Percentiles rank a stretch among this genome's conserved stretches.
Conservation (phyloP, 2,888 invertebrate species). For the Colletes collaris region DNA sequence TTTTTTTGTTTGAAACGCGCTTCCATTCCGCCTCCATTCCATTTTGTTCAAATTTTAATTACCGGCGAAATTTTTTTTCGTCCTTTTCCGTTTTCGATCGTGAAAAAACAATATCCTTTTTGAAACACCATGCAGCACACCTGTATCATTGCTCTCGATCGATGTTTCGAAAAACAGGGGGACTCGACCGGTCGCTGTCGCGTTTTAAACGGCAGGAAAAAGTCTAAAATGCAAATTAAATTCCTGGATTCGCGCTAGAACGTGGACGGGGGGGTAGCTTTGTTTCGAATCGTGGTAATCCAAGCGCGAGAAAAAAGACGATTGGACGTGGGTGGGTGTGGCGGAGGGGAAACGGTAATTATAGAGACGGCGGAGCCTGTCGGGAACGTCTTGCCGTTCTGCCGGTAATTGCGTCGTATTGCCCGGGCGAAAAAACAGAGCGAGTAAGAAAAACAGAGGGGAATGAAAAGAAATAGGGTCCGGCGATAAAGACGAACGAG, state of each 20-base stretch:
- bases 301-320: conserved; percentile 47
- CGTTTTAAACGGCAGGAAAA: background rate
- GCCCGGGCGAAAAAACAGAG: conserved; percentile 46
- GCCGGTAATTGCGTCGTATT: conserved; percentile 70
- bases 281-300: conserved; percentile 33
- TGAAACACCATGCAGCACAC: too few relatives aligned
- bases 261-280: background rate
- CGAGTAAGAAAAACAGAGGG: conserved; percentile 36
- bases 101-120: too few relatives aligned
- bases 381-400: conserved; percentile 69
- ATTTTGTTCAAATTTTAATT: too few relatives aligned
- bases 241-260: conserved; percentile 3
- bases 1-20: too few relatives aligned
- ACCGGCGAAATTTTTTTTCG: too few relatives aligned
- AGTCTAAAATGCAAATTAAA: conserved; percentile 34
- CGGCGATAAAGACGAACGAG: conserved; percentile 21
- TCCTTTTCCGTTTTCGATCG: too few relatives aligned
- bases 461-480: conserved; percentile 45
- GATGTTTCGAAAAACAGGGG: too few relatives aligned
- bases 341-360: conserved; percentile 57
- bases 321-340: conserved; percentile 17
- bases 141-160: too few relatives aligned
- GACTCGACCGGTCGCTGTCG: background rate
- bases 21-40: too few relatives aligned
- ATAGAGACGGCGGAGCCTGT: conserved; percentile 64